Evolutionary conservation across 2,113 vertebrate species (phyloP), one percentile per base, ranked within the genome.

Genomic region (Gallinago undulata): DNA sequence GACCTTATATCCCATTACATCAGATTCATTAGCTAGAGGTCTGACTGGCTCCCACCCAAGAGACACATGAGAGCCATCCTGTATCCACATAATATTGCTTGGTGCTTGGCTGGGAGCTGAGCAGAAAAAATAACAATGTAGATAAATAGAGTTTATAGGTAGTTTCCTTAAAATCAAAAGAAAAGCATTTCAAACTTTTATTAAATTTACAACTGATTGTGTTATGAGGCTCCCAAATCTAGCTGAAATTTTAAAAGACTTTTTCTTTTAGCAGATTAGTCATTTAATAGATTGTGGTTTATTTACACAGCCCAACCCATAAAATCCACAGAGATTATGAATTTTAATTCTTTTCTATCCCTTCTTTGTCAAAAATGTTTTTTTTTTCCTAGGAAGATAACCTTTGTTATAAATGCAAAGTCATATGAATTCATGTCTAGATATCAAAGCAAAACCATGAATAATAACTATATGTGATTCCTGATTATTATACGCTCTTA

Each of bases 1-100:
- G 88, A 99, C 99, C 99, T 99, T 99, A 92, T 99, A 99, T 43
- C 99, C 99, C 92, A 99, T 98, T 95, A 99, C 99, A 63, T 99
- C 99, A 11, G 99, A 99, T 95, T 99, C 99, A 30, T 99, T 99
- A 93, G 98, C 98, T 85, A 98, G 97, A 33, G 99, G 97, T 95
- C 95, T 98, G 70, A 99, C 99, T 5, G 99, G 99, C 67, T 99
- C 99, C 99, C 99, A 99, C 68, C 96, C 98, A 84, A 99, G 96
- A 70, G 99, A 99, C 48, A 99, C 98, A 37, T 99, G 99, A 84
- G 99, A 98, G 3, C 99, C 99, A 30, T 99, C 99, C 33, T 99
- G 99, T 86, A 99, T 99, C 99, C 99, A 99, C 96, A 98, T 98
- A 88, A 99, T 98, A 96, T 99, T 99, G 93, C 96, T 87, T 15